Evolutionary conservation across 2,797 vertebrate species (phyloP), one percentile per base, ranked within the genome.

Genomic region (Coluber constrictor): DNA sequence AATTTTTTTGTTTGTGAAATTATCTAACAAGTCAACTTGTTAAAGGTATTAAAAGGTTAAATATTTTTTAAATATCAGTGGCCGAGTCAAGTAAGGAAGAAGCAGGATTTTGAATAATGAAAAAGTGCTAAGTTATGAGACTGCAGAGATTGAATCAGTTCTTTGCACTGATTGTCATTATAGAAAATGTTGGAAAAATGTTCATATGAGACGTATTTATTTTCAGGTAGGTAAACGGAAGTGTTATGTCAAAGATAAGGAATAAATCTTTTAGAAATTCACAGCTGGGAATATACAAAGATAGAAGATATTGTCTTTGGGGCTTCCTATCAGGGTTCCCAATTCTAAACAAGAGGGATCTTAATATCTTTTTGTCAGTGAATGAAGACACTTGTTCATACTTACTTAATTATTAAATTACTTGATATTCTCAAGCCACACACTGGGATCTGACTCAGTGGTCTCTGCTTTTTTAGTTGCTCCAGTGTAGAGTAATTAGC

Each of bases 401-500:
- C 9, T 43, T 43, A 79, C 1, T 83, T 83, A 83, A 83, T 83
- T 83, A 83, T 43, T 83, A 47, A 43, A 43, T 20, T 79, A 63
- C 16, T 54, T 59, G 16, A 25, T 88, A 63, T 92, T 88, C n/a
- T 88, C 59, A 92, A 25, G 51, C 51, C 86, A 87, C 59, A 87
- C 66, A 61, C 10, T 70, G 27, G 59, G 70, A 61, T 89, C 60
- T 87, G 60, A 55, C 56, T 32, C 90, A 59, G 20, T 83, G n/a
- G 51, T 55, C 8, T 87, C 66, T 89, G 15, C 12, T 89, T 27
- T 92, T 89, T 79, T 79, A 43, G 59, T 43, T 20, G 55, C 37
- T 88, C 57, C 20, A 92, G 37, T 32, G 18, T 23, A 92, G 59
- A 89, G 56, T 51, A 92, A 89, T 92, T 89, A 92, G 61, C 15